phyloP scores from a whole-genome alignment of 2,113 vertebrate species.

The Chionis minor region DNA sequence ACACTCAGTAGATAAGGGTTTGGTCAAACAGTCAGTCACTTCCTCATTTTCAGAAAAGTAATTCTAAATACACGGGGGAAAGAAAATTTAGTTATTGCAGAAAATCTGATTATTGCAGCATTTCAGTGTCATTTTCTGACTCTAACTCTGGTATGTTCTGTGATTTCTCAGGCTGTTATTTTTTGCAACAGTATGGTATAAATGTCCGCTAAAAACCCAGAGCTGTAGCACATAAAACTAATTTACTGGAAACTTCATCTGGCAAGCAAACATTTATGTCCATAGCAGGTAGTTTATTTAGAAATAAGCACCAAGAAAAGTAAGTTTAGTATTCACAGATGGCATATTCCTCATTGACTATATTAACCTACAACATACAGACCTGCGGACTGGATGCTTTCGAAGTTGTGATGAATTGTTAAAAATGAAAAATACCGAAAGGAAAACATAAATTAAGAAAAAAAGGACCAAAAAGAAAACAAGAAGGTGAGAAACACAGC shows the following conservation, averaged over 20 bases:
- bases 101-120: neutral
- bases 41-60: neutral
- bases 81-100: neutral
- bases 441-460: neutral
- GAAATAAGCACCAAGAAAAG: neutral
- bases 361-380: neutral
- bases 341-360: neutral
- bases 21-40: neutral
- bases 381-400: neutral
- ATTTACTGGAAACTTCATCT: neutral
- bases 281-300: neutral
- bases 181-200: neutral
- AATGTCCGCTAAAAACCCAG: neutral
- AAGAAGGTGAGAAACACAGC: neutral
- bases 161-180: neutral
- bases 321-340: neutral
- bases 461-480: neutral
- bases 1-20: neutral
- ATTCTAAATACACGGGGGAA: neutral
- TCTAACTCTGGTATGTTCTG: neutral
- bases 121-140: neutral
- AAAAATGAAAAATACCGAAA: neutral
- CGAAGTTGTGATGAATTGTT: neutral
- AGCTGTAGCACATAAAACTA: neutral
- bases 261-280: neutral